A percentile compares a stretch with the other conserved stretches of the same genome.
Evolutionary conservation across 2,888 invertebrate species (phyloP).

Genomic region (Parnassius smintheus): DNA sequence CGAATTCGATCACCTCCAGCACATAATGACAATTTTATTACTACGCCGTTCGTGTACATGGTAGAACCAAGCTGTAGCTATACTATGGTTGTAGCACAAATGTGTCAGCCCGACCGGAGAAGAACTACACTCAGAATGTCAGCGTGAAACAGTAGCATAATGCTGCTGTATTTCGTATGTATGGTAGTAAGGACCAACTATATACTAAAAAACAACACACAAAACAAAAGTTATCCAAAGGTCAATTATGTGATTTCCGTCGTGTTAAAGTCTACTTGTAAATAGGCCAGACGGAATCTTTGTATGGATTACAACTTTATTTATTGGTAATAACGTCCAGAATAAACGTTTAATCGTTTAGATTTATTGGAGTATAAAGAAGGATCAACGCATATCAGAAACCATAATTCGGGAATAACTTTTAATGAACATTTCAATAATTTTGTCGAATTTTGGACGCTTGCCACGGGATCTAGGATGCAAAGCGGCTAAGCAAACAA

Average conservation of each 20-base stretch:
- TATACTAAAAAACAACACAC: too few relatives aligned
- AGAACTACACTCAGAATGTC: too few relatives aligned
- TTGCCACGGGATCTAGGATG: constrained; percentile 13
- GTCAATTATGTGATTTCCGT: constrained; percentile 5
- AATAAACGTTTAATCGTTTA: constrained; percentile 16
- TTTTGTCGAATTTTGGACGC: constrained; percentile 9
- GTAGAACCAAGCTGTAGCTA: too few relatives aligned
- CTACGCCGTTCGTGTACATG: too few relatives aligned
- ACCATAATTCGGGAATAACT: constrained; percentile 17
- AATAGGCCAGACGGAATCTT: constrained; percentile 29
- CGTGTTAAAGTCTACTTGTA: constrained; percentile 35
- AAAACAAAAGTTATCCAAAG: constrained; percentile 5
- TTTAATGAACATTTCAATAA: constrained; percentile 8
- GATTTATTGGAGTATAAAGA: constrained; percentile 18
- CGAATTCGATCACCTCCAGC: too few relatives aligned
- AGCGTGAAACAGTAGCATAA: too few relatives aligned
- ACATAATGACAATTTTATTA: too few relatives aligned
- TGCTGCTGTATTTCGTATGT: too few relatives aligned
- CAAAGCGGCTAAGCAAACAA: not conserved
- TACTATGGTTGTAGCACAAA: too few relatives aligned
- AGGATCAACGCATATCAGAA: constrained; percentile 6
- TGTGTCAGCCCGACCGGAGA: too few relatives aligned
- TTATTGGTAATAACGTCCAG: constrained; percentile 35
- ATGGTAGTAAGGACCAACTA: too few relatives aligned
- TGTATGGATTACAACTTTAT: constrained; percentile 32